These are phyloP conservation scores for Achatina immaculata DNA, from an alignment of 1,140 invertebrate species.

Conservation along the genomic window DNA sequence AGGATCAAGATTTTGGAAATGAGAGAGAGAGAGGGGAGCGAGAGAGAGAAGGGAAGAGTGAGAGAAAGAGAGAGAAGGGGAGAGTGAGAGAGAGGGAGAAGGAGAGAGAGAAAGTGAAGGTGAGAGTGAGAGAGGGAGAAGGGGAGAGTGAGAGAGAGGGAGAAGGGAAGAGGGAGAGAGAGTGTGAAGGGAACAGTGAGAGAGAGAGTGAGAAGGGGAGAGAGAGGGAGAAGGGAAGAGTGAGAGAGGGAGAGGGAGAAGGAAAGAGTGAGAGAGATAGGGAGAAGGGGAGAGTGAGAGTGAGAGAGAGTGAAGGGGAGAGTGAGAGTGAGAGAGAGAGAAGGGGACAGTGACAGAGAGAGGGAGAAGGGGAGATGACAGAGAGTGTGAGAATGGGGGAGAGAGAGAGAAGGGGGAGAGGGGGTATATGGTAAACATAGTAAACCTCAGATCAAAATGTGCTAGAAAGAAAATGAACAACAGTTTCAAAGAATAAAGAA, in stretches of 20 bases:
- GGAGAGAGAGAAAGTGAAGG: conserved; percentile 23
- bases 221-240: background rate
- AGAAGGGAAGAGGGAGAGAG: background rate
- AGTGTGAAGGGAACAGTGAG: background rate
- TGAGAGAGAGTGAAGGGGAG: background rate
- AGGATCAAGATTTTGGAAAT: background rate
- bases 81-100: conserved; percentile 6
- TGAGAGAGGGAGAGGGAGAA: no score
- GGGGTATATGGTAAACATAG: background rate
- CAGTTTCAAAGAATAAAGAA: no score
- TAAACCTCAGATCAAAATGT: no score
- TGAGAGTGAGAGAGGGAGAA: background rate
- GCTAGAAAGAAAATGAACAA: no score
- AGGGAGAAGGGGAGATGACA: background rate
- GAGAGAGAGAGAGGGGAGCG: conserved; percentile 1
- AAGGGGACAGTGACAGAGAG: background rate
- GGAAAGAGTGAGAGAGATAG: no score
- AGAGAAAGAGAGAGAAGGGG: background rate
- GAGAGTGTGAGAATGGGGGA: background rate
- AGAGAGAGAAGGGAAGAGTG: background rate
- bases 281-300: no score
- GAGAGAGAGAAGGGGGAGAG: background rate
- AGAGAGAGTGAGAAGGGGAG: background rate
- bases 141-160: background rate
- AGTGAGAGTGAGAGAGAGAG: background rate